phyloP scores from a whole-genome alignment of 2,797 vertebrate genomes.

The Cryptoprocta ferox region DNA sequence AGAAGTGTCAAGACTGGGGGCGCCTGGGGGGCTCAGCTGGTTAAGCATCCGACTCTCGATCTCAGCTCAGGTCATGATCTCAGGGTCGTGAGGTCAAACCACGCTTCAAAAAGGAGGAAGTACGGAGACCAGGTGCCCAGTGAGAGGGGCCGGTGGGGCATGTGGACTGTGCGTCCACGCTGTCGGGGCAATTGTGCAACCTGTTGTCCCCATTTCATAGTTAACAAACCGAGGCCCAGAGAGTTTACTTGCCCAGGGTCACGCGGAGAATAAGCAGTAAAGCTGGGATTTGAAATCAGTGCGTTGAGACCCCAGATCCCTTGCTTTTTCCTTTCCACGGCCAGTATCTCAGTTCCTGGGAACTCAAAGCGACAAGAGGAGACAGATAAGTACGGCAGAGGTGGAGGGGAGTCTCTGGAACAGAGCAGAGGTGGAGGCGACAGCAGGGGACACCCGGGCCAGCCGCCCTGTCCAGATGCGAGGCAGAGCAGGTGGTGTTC shows the following conservation, averaged over 20 bases:
- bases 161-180: background rate
- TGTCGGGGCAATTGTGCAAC: rapidly evolving
- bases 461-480: rapidly evolving
- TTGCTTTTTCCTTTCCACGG: background rate
- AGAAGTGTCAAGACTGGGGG: background rate
- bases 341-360: background rate
- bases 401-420: background rate
- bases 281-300: background rate
- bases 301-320: background rate
- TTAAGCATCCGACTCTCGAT: no score
- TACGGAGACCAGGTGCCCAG: background rate
- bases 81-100: no score
- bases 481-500: no score
- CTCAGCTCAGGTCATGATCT: no score
- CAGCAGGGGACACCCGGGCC: background rate
- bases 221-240: background rate
- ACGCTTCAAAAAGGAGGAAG: background rate
- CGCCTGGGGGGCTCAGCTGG: no score
- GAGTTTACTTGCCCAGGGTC: background rate
- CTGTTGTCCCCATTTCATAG: background rate
- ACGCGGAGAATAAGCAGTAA: background rate
- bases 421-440: background rate
- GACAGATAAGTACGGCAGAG: background rate
- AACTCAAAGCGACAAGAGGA: background rate
- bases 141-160: no score